Percentiles rank a stretch among this genome's conserved stretches.
These are phyloP conservation scores for Agelaius tricolor DNA, from an alignment of 2,113 vertebrate genomes.

Conservation along the genomic window DNA sequence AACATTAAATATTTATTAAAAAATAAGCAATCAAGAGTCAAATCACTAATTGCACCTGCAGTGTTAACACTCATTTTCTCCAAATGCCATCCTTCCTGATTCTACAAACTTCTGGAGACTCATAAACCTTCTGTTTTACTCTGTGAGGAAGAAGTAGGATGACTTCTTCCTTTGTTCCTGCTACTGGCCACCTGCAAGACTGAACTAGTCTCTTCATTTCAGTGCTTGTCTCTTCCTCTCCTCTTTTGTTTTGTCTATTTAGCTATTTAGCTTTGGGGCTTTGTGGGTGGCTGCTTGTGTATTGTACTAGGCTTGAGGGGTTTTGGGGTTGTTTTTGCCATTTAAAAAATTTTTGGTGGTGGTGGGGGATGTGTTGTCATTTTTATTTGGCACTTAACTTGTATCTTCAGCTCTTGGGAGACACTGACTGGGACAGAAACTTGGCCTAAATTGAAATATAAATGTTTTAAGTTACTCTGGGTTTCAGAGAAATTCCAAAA, in stretches of 20 bases:
- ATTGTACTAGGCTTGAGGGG: background rate
- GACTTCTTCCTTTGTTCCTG: background rate
- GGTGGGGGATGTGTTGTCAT: background rate
- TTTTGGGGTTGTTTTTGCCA: background rate
- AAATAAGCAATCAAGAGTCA: background rate
- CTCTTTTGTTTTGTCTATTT: background rate
- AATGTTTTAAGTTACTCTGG: background rate
- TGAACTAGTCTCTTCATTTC: background rate
- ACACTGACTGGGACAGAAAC: background rate
- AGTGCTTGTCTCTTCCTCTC: background rate
- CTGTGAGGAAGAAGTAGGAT: background rate
- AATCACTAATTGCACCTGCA: background rate
- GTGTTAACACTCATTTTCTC: background rate
- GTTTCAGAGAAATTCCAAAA: background rate
- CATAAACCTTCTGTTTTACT: background rate
- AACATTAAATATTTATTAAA: background rate
- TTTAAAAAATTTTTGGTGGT: background rate
- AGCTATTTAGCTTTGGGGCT: background rate
- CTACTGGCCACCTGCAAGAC: background rate
- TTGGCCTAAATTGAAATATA: background rate
- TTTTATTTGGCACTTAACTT: background rate
- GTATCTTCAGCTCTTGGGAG: background rate
- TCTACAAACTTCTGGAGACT: background rate
- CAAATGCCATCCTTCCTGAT: background rate
- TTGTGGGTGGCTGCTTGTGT: conserved; percentile 11